Evolutionary conservation across 2,113 vertebrate species (phyloP), one percentile per base, ranked within the genome.

Genomic region (Mormoops blainvillei): DNA sequence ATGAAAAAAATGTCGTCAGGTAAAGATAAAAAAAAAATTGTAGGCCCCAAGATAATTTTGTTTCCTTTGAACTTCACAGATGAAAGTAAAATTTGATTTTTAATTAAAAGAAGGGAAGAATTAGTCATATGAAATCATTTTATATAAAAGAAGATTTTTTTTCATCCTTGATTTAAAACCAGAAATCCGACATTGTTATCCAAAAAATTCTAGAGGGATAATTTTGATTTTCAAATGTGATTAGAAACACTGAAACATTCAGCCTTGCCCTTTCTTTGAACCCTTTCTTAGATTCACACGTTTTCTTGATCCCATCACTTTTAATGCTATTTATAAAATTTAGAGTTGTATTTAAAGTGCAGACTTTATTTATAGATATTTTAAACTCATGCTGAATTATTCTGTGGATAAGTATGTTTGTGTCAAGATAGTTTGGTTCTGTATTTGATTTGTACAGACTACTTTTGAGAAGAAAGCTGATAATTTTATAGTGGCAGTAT

Each of bases 81-180:
- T 87, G 2, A 93, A 87, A 91, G 56, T 95, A 70, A 96, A 83
- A 65, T 86, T 85, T 58, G 22, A 91, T 89, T 89, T 87, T 1
- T 45, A 86, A 50, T 70, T 77, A 76, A 54, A 81, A 50, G n/a
- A 74, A 84, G 15, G 38, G 4, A 73, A 91, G 4, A 90, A 73
- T 67, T 56, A 58, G 4, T 94, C 28, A 73, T 89, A 91, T 86
- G 8, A 14, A 63, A 76, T 74, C 7, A 80, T 76, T 88, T 74
- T 83, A 82, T 71, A 12, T 68, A 65, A 96, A 77, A 81, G 95
- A 71, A 1, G 71, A 5, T 33, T 56, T 19, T 94, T 82, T 92
- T 82, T 43, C 11, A 77, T 56, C 48, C 43, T 82, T 91, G 56
- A 41, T 54, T 81, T 91, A 94, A 95, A 95, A 93, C 89, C 22